A percentile compares a stretch with the other conserved stretches of the same genome.
These are phyloP conservation scores for Chelonia mydas DNA, from an alignment of 2,797 vertebrate genomes.

Conservation along the genomic window DNA sequence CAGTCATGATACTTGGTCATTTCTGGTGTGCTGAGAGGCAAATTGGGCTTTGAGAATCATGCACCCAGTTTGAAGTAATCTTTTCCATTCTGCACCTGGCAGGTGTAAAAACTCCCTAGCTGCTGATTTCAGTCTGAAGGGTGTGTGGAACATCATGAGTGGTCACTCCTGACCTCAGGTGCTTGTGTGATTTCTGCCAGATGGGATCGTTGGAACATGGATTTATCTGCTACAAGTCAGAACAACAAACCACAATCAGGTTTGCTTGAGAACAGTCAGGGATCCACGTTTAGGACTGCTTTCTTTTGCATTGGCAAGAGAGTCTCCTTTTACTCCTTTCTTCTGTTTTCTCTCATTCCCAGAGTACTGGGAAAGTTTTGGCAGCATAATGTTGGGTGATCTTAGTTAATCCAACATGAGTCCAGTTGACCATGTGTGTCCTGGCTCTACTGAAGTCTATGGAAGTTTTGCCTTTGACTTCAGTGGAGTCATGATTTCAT, in stretches of 20 bases:
- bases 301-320: not conserved
- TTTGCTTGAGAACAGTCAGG: slow-evolving; percentile 22
- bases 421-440: not conserved
- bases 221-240: slow-evolving; percentile 24
- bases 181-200: slow-evolving; percentile 17
- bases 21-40: slow-evolving; percentile 33
- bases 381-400: not conserved
- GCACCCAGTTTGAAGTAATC: slow-evolving; percentile 36
- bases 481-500: not conserved
- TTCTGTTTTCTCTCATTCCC: not conserved
- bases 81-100: slow-evolving; percentile 9
- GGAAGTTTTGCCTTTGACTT: not conserved
- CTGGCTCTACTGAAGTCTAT: not conserved
- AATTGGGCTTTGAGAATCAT: not conserved
- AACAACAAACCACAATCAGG: slow-evolving; percentile 4
- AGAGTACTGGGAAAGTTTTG: not conserved
- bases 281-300: slow-evolving; percentile 11
- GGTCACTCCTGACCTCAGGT: not conserved
- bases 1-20: slow-evolving; percentile 25
- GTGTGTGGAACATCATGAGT: not conserved
- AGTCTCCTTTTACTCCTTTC: not conserved
- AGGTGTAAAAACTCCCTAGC: not conserved
- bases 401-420: not conserved
- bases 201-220: not conserved
- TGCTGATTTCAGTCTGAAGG: not conserved